Conservation (phyloP, 2,113 vertebrate species). For the Psittacula cyanocephala region DNA sequence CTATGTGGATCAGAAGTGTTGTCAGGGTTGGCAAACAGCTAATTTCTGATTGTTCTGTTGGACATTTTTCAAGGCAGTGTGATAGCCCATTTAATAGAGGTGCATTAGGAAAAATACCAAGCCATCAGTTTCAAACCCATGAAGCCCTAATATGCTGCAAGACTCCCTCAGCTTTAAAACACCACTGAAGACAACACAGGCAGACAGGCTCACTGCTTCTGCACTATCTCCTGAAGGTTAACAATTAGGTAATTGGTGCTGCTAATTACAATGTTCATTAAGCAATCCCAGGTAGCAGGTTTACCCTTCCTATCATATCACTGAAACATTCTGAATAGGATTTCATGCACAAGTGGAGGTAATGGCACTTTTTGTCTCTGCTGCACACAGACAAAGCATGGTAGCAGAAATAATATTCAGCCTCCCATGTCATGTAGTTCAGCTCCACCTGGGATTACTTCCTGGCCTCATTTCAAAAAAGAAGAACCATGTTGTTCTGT, state of each 20-base stretch:
- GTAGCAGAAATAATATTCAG: neutral
- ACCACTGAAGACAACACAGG: neutral
- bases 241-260: slow-evolving; percentile 60
- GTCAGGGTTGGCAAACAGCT: neutral
- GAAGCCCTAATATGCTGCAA: neutral
- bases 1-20: neutral
- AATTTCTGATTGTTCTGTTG: neutral
- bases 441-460: slow-evolving; percentile 6
- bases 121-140: neutral
- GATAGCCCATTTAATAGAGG: neutral
- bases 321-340: slow-evolving; percentile 23
- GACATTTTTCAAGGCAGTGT: neutral
- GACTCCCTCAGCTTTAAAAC: neutral
- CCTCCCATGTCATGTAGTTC: neutral
- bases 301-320: slow-evolving; percentile 14
- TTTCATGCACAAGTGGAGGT: slow-evolving; percentile 48
- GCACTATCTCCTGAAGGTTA: slow-evolving; percentile 28
- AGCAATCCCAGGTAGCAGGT: slow-evolving; percentile 38
- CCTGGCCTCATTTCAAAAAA: slow-evolving; percentile 16
- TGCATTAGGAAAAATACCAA: neutral
- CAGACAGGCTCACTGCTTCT: neutral
- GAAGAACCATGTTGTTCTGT: neutral
- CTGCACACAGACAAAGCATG: neutral
- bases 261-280: slow-evolving; percentile 61
- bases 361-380: neutral